These are phyloP conservation scores for Mylabris phalerata DNA, from an alignment of 1,140 invertebrate genomes.

Conservation along the genomic window DNA sequence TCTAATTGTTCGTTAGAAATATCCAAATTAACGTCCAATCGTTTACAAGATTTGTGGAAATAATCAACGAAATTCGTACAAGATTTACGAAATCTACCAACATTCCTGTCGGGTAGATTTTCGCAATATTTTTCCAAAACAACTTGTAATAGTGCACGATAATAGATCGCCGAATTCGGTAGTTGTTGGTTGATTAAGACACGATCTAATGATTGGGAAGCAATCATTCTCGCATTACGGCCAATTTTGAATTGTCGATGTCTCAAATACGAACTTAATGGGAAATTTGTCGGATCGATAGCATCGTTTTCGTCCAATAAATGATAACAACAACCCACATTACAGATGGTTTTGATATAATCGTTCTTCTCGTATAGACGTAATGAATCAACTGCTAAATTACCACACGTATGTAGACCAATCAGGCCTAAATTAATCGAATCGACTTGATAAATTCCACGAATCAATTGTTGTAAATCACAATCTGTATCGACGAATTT, in stretches of 20 bases:
- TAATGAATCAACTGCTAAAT: slow-evolving; percentile 67
- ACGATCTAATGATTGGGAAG: slow-evolving; percentile 68
- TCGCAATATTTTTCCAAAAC: slow-evolving; percentile 43
- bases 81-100: slow-evolving; percentile 48
- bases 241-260: slow-evolving; percentile 52
- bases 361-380: slow-evolving; percentile 59
- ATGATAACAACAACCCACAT: slow-evolving; percentile 89
- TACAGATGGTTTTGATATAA: slow-evolving; percentile 57
- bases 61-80: slow-evolving; percentile 58
- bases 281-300: slow-evolving; percentile 45
- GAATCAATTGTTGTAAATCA: slow-evolving; percentile 46
- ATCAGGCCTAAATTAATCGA: slow-evolving; percentile 49
- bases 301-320: slow-evolving; percentile 46
- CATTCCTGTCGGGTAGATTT: slow-evolving; percentile 42
- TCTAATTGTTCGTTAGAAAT: slow-evolving; percentile 43
- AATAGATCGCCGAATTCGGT: slow-evolving; percentile 58
- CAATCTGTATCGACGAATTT: slow-evolving; percentile 45
- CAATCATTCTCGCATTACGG: slow-evolving; percentile 75
- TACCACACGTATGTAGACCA: slow-evolving; percentile 87
- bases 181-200: slow-evolving; percentile 50
- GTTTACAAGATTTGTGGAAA: slow-evolving; percentile 53
- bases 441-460: slow-evolving; percentile 43
- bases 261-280: slow-evolving; percentile 58
- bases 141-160: slow-evolving; percentile 67
- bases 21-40: slow-evolving; percentile 43